A percentile compares a stretch with the other conserved stretches of the same genome.
phyloP scores from a whole-genome alignment of 30 jellyfish, hydroid and myxozoan genomes.

The Aurelia aurita complex sp. Pacific region DNA sequence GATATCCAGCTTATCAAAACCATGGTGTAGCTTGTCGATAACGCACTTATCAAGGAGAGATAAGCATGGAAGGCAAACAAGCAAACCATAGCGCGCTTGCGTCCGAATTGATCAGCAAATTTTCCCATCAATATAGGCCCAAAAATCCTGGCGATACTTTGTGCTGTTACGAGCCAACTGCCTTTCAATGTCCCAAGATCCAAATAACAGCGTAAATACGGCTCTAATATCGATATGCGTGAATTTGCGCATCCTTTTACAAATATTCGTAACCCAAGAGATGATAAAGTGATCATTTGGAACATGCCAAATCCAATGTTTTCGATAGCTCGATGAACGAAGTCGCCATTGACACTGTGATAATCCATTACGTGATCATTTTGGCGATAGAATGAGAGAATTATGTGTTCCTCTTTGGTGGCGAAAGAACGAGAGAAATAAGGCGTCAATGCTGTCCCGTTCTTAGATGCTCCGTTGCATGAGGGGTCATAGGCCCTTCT shows the following conservation, averaged over 20 bases:
- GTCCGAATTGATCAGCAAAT: not conserved
- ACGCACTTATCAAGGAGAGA: not conserved
- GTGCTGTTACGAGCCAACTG: conserved; percentile 4
- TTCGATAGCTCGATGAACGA: not conserved
- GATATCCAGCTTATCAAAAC: not conserved
- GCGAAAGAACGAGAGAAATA: too few species aligned
- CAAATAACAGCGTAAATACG: conserved; percentile 2
- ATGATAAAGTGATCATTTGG: not conserved
- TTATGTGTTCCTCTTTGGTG: too few species aligned
- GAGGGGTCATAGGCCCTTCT: too few species aligned
- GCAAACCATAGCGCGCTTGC: not conserved
- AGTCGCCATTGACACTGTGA: not conserved
- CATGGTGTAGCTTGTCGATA: not conserved
- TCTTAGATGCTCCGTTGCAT: too few species aligned
- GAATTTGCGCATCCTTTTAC: not conserved
- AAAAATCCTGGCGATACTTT: not conserved
- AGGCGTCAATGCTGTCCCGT: too few species aligned
- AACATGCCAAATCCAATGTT: not conserved
- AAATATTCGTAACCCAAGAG: not conserved
- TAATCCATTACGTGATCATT: not conserved
- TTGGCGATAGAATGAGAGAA: too few species aligned
- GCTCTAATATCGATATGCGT: not conserved
- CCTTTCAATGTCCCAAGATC: not conserved
- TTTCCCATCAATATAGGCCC: not conserved
- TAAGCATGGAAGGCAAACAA: not conserved